Conservation (phyloP, 1,140 invertebrate species). For the Ephestia elutella region DNA sequence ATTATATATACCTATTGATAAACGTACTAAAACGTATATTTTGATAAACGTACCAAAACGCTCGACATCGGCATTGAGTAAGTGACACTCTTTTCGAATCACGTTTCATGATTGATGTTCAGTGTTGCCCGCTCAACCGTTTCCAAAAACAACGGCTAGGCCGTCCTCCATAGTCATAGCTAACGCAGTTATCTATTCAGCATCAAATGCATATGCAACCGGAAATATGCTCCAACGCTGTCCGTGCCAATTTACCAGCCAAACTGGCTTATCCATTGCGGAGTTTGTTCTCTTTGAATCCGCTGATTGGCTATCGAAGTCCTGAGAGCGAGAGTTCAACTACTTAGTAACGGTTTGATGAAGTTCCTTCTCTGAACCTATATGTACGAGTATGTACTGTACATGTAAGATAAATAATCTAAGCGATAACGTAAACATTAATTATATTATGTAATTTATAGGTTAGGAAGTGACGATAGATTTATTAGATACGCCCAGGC, state of each 20-base stretch:
- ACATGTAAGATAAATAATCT: no score
- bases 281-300: background rate
- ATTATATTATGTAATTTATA: no score
- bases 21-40: no score
- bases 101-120: constrained; percentile 1
- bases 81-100: background rate
- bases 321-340: background rate
- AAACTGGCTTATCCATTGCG: background rate
- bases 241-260: background rate
- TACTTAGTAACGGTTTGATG: background rate
- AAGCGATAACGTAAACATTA: no score
- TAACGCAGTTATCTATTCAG: constrained; percentile 5
- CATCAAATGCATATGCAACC: constrained; percentile 1
- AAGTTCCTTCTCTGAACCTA: no score
- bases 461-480: no score
- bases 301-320: background rate
- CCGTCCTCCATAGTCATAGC: background rate
- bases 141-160: background rate
- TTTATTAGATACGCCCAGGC: no score
- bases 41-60: no score
- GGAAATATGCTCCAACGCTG: background rate
- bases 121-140: background rate
- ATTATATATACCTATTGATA: no score
- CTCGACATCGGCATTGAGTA: no score
- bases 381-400: no score